Evolutionary conservation across 2,113 vertebrate genomes (phyloP).

Genomic region (Etia nguti): DNA sequence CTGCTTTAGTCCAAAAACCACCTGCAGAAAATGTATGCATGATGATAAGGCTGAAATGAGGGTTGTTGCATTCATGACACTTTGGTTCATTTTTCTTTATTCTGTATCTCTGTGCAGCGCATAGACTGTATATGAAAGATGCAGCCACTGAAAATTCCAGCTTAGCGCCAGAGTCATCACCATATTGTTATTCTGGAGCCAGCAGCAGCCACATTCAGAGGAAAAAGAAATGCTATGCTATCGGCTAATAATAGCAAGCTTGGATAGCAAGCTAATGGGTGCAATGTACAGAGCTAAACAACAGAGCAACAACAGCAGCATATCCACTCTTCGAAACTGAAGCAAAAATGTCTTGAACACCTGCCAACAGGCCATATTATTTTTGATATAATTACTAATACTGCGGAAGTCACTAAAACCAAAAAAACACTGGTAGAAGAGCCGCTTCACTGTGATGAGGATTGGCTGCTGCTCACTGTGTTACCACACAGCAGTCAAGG

Average conservation of each 20-base stretch:
- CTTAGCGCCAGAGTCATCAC: neutral
- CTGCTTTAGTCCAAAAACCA: neutral
- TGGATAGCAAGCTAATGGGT: neutral
- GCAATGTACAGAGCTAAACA: neutral
- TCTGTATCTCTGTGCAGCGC: neutral
- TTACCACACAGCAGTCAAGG: neutral
- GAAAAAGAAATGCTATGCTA: neutral
- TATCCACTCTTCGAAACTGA: neutral
- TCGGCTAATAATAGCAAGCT: neutral
- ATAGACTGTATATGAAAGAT: neutral
- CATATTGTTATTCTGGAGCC: neutral
- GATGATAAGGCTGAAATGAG: neutral
- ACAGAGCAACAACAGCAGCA: neutral
- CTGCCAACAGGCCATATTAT: neutral
- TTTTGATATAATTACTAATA: neutral
- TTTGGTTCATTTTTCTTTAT: neutral
- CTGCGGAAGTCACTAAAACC: neutral
- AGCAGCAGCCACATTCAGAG: neutral
- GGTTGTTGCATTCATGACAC: too few relatives aligned
- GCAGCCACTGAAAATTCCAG: neutral
- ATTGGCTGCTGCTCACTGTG: neutral
- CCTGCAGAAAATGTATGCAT: neutral
- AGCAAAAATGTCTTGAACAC: neutral
- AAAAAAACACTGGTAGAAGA: neutral
- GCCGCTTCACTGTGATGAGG: neutral